phyloP scores from a whole-genome alignment of 1,140 invertebrate species.

The Diplogasteroides magnus region DNA sequence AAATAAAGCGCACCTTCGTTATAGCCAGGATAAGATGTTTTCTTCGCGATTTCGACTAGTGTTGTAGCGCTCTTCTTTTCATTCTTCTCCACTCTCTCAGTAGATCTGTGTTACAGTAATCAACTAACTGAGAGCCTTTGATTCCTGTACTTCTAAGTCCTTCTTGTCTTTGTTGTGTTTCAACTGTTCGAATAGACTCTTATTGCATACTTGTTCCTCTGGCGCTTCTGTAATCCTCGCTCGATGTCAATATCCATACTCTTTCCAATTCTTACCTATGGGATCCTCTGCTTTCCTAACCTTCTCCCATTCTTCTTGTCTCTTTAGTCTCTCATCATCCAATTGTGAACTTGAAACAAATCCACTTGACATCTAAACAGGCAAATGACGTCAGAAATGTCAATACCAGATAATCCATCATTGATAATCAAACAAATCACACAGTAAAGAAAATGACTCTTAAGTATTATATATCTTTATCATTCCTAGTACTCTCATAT shows the following conservation, averaged over 20 bases:
- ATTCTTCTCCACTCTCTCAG: neutral
- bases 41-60: neutral
- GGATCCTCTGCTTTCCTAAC: conserved; percentile 80
- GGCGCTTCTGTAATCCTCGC: conserved; percentile 63
- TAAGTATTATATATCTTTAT: too few species aligned
- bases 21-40: neutral
- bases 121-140: conserved; percentile 75
- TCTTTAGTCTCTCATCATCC: conserved; percentile 68
- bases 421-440: too few species aligned
- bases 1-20: neutral
- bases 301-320: conserved; percentile 91
- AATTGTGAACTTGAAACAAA: conserved; percentile 62
- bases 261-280: conserved; percentile 64
- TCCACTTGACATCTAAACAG: conserved; percentile 19
- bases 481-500: too few species aligned
- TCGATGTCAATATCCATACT: conserved; percentile 15
- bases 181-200: conserved; percentile 78
- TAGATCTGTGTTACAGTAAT: neutral
- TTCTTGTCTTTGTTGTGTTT: conserved; percentile 83
- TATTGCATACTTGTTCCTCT: conserved; percentile 67
- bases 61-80: neutral
- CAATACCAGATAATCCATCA: too few species aligned
- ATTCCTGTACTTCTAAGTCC: conserved; percentile 86
- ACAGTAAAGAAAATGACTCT: too few species aligned
- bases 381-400: neutral